A percentile compares a stretch with the other conserved stretches of the same genome.
These are phyloP conservation scores for Euwallacea fornicatus DNA, from an alignment of 1,140 invertebrate genomes.

Conservation along the genomic window DNA sequence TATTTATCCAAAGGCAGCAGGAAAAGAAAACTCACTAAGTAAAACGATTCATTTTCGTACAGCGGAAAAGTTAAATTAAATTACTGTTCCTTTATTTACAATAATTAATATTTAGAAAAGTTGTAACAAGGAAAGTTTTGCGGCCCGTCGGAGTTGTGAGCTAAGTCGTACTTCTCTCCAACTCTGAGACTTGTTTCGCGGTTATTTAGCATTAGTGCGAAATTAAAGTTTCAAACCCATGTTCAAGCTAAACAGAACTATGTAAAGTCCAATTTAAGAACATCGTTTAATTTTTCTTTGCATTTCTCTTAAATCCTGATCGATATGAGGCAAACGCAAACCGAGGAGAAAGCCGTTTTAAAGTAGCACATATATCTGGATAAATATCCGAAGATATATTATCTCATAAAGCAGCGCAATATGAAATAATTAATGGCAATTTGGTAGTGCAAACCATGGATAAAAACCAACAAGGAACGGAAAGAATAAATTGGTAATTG, in stretches of 20 bases:
- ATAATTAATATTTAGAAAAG: constrained; percentile 16
- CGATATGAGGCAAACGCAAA: too few relatives aligned
- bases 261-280: neutral
- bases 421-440: constrained; percentile 12
- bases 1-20: neutral
- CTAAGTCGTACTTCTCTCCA: neutral
- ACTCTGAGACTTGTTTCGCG: constrained; percentile 1
- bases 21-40: constrained; percentile 3
- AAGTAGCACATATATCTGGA: too few relatives aligned
- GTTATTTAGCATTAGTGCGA: neutral
- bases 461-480: constrained; percentile 15
- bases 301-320: too few relatives aligned
- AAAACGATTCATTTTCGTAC: constrained; percentile 9
- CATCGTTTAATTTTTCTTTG: neutral
- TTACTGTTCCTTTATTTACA: constrained; percentile 10
- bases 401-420: constrained; percentile 8
- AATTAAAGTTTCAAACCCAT: neutral
- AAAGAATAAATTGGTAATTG: constrained; percentile 25
- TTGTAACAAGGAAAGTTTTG: constrained; percentile 15
- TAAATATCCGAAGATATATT: neutral
- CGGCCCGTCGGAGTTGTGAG: neutral
- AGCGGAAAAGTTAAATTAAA: constrained; percentile 13
- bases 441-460: constrained; percentile 13
- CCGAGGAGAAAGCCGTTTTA: too few relatives aligned
- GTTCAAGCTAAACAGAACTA: too few relatives aligned